These are phyloP conservation scores for Ormyrus pomaceus DNA, from an alignment of 2,888 invertebrate genomes.

Conservation along the genomic window DNA sequence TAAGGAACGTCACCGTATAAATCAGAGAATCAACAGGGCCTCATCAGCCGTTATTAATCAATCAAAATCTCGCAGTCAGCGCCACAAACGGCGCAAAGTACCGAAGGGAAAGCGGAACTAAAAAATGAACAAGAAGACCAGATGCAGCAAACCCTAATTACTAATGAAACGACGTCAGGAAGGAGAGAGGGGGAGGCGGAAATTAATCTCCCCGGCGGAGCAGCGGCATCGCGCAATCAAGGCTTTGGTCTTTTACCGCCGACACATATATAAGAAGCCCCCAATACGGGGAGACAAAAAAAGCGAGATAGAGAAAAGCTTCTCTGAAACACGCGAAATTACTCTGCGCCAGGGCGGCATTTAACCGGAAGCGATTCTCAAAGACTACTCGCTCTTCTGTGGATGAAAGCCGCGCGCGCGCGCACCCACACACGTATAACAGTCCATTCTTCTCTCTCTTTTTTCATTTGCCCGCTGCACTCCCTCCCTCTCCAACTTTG, in stretches of 20 bases:
- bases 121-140: too few relatives aligned
- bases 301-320: constrained; percentile 8
- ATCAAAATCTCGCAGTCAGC: too few relatives aligned
- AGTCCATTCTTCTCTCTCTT: not conserved
- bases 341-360: constrained; percentile 52
- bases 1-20: too few relatives aligned
- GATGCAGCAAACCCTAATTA: too few relatives aligned
- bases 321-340: constrained; percentile 53
- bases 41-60: too few relatives aligned
- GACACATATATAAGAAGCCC: not conserved
- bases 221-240: too few relatives aligned
- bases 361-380: constrained; percentile 56
- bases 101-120: too few relatives aligned
- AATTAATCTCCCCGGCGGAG: too few relatives aligned
- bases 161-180: too few relatives aligned
- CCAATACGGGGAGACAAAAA: not conserved
- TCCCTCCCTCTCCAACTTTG: constrained; percentile 2
- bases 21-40: too few relatives aligned
- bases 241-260: constrained; percentile 3
- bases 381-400: constrained; percentile 39
- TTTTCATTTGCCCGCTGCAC: constrained; percentile 17
- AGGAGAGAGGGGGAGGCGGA: too few relatives aligned
- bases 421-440: not conserved
- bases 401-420: constrained; percentile 31
- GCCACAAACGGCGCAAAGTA: too few relatives aligned